Evolutionary conservation across 2,888 invertebrate genomes (phyloP), one percentile per base, ranked within the genome.

Genomic region (Carabus problematicus): DNA sequence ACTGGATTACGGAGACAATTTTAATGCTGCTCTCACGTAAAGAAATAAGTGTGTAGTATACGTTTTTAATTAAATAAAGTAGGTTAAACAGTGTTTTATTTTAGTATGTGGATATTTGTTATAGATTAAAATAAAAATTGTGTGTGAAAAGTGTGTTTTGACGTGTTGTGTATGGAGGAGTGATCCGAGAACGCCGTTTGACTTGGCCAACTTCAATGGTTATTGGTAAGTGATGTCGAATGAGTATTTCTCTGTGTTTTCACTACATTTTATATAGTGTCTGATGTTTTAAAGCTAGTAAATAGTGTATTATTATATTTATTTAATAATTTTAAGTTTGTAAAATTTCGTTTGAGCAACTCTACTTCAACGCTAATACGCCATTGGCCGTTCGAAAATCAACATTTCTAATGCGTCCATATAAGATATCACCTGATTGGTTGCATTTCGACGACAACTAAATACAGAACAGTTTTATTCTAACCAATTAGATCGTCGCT

Each of bases 351-450:
- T 62, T 59, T 62, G 62, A 52, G 40, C 18, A 45, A 69, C 56
- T 69, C 62, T 55, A 69, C 18, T 68, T 71, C 60, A 74, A 75
- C 73, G 72, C 76, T 74, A 76, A 70, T 72, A 75, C 76, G 76
- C 79, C 76, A 82, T 82, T 82, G 82, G 82, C 74, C 76, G 76
- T 75, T 75, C 74, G 78, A 76, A 79, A 80, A 81, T 81, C 81
- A 82, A 82, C 82, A 82, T 82, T 82, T 83, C 79, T 78, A 78
- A 77, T 77, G 77, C 75, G 76, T 76, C 76, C 74, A 78, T 76
- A 76, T 76, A 77, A 81, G 79, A 80, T 80, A 81, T 82, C 81
- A 82, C 81, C 82, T 82, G 82, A 82, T 82, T 82, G 84, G 84
- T 81, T 77, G 81, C 77, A 78, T 81, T 80, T 81, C 79, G 80